Conservation (phyloP, 2,888 invertebrate species). For the Dolichomitus sp. region DNA sequence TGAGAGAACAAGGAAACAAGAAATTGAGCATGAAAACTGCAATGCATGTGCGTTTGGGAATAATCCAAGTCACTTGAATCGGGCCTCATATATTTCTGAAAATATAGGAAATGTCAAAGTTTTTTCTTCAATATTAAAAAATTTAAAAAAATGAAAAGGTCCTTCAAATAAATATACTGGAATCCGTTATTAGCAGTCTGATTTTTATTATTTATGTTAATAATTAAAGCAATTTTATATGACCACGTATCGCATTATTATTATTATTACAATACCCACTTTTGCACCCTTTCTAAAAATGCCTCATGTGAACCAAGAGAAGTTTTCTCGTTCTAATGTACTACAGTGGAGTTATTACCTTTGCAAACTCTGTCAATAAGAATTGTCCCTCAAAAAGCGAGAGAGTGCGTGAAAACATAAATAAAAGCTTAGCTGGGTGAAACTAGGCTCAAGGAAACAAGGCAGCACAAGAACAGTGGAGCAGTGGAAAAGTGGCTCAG, state of each 20-base stretch:
- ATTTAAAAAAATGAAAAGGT: no score
- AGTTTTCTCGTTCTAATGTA: background rate
- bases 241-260: no score
- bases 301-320: background rate
- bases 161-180: no score
- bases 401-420: background rate
- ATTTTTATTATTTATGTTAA: no score
- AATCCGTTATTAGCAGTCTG: no score
- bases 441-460: background rate
- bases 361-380: background rate
- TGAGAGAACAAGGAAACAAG: background rate
- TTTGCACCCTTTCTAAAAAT: background rate
- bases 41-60: slow-evolving; percentile 8
- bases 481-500: background rate
- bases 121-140: background rate
- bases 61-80: background rate
- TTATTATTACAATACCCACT: background rate
- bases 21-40: slow-evolving; percentile 20
- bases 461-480: background rate
- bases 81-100: background rate
- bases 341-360: background rate
- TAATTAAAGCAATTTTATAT: no score
- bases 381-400: background rate
- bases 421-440: background rate
- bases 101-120: background rate